phyloP scores from a whole-genome alignment of 2,113 vertebrate species.

The Planiliza haematocheilus region DNA sequence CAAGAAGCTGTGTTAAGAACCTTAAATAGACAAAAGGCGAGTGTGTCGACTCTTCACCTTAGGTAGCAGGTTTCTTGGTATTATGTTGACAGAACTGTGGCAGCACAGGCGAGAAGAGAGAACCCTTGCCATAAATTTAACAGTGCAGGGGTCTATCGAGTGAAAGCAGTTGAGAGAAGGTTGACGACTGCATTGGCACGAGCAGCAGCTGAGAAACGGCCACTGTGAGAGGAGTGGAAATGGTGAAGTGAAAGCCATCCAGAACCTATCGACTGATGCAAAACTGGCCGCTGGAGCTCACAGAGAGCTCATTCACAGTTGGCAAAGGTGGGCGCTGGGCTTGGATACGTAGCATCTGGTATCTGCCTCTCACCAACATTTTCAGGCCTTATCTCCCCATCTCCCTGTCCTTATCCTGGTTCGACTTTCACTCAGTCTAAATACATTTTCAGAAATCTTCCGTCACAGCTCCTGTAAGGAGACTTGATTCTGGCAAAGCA shows the following conservation, averaged over 20 bases:
- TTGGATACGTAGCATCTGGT: not conserved
- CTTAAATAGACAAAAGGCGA: slow-evolving; percentile 46
- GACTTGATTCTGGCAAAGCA: not conserved
- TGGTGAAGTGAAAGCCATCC: slow-evolving; percentile 31
- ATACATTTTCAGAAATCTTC: not conserved
- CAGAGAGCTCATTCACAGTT: slow-evolving; percentile 63
- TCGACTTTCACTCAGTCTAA: not conserved
- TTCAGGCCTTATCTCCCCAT: not conserved
- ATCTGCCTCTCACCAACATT: slow-evolving; percentile 8
- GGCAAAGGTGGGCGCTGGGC: slow-evolving; percentile 20
- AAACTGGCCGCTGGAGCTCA: slow-evolving; percentile 45
- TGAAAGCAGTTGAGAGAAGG: slow-evolving; percentile 30
- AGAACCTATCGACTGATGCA: slow-evolving; percentile 41
- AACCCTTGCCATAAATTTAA: slow-evolving; percentile 43
- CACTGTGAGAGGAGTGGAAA: slow-evolving; percentile 36
- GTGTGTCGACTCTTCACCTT: slow-evolving; percentile 61
- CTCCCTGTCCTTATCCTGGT: not conserved
- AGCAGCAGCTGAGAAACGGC: slow-evolving; percentile 23
- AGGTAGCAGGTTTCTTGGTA: slow-evolving; percentile 56
- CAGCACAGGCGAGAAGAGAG: slow-evolving; percentile 33
- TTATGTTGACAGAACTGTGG: slow-evolving; percentile 54
- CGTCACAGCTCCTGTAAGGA: not conserved
- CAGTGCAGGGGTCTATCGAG: slow-evolving; percentile 36
- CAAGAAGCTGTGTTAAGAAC: slow-evolving; percentile 39
- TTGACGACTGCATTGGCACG: slow-evolving; percentile 51